These are phyloP conservation scores for Pristiophorus japonicus DNA, from an alignment of 2,113 vertebrate species.

Conservation along the genomic window DNA sequence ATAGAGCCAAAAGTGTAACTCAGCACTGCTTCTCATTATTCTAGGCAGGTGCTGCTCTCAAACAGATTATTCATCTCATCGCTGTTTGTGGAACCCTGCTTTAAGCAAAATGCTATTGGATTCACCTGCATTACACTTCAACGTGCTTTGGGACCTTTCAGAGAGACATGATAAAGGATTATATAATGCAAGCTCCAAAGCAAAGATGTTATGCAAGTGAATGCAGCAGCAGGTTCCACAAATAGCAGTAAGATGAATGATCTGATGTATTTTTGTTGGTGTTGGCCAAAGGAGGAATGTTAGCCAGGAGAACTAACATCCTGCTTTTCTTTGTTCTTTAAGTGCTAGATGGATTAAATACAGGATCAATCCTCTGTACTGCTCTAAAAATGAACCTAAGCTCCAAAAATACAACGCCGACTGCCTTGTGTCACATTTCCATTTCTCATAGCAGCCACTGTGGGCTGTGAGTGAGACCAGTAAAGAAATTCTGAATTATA, in stretches of 20 bases:
- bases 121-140: neutral
- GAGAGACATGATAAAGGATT: neutral
- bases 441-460: neutral
- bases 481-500: slow-evolving; percentile 8
- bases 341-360: neutral
- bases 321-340: neutral
- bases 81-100: neutral
- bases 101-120: too few species aligned
- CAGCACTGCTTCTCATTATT: neutral
- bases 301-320: too few species aligned
- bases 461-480: neutral
- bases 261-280: neutral
- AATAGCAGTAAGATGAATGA: neutral
- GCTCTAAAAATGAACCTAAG: neutral
- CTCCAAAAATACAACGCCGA: neutral
- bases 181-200: neutral
- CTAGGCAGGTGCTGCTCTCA: neutral
- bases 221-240: neutral
- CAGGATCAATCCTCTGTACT: neutral
- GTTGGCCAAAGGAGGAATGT: neutral
- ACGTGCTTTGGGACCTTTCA: neutral
- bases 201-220: neutral
- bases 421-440: neutral
- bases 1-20: neutral
- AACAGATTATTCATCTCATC: neutral